Conservation (phyloP, 1,140 invertebrate species). For the Drosophila ironensis region DNA sequence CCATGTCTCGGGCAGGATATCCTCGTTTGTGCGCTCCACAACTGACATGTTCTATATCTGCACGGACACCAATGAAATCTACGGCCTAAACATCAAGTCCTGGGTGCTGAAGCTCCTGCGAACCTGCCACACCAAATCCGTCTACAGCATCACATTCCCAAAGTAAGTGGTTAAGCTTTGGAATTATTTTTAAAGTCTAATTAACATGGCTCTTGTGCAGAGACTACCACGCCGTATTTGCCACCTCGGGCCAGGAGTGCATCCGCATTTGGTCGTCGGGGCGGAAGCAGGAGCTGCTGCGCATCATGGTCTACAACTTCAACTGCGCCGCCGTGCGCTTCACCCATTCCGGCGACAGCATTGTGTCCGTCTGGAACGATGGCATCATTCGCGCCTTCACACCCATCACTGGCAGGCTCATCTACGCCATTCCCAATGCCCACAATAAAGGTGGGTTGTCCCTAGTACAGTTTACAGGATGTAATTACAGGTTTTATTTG, state of each 20-base stretch:
- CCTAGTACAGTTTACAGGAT: background rate
- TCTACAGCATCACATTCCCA: constrained; percentile 93
- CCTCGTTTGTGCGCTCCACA: constrained; percentile 85
- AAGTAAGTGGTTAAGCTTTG: constrained; percentile 84
- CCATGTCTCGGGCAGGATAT: constrained; percentile 85
- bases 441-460: constrained; percentile 88
- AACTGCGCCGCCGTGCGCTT: constrained; percentile 91
- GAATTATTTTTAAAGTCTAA: background rate
- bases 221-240: constrained; percentile 91
- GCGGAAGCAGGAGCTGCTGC: constrained; percentile 89
- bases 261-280: constrained; percentile 92
- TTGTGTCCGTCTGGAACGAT: constrained; percentile 94
- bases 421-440: constrained; percentile 92
- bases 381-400: constrained; percentile 93
- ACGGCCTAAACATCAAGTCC: constrained; percentile 87
- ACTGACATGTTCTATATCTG: constrained; percentile 86
- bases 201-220: constrained; percentile 75
- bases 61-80: constrained; percentile 91
- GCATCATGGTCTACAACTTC: constrained; percentile 93
- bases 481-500: too few relatives aligned
- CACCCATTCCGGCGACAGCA: constrained; percentile 89
- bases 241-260: constrained; percentile 91
- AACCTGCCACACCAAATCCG: constrained; percentile 90
- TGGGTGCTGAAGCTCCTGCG: constrained; percentile 88
- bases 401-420: constrained; percentile 89